These are phyloP conservation scores for Cynopterus brachyotis DNA, from an alignment of 2,113 vertebrate species.

Conservation along the genomic window DNA sequence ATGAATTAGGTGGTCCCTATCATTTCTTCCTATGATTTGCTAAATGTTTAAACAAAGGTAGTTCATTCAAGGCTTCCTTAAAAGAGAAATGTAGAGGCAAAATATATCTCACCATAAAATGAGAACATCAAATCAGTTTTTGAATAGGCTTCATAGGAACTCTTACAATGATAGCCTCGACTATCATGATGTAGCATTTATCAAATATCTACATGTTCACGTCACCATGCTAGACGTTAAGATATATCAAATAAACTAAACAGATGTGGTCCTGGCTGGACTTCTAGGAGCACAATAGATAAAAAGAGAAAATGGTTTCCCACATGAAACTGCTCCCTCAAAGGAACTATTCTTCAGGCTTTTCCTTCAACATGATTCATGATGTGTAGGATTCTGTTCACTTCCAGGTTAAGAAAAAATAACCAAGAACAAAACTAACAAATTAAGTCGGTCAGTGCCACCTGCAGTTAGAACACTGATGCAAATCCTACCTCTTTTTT, in stretches of 20 bases:
- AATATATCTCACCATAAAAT: background rate
- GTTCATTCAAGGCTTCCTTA: background rate
- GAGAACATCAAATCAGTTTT: background rate
- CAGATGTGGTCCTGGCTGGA: conserved; percentile 38
- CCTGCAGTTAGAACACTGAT: conserved; percentile 44
- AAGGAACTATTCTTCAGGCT: conserved; percentile 47
- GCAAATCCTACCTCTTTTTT: background rate
- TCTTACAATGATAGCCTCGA: background rate
- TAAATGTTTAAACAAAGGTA: conserved; percentile 7
- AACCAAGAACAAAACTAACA: background rate
- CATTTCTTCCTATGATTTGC: background rate
- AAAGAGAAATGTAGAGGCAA: conserved; percentile 18
- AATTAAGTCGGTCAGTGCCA: conserved; percentile 65
- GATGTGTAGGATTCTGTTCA: background rate
- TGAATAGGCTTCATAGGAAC: background rate
- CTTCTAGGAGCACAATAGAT: conserved; percentile 47
- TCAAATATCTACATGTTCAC: background rate
- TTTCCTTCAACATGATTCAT: conserved; percentile 61
- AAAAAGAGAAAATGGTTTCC: conserved; percentile 63
- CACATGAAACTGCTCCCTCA: conserved; percentile 41
- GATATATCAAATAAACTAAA: conserved; percentile 36
- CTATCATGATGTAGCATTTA: background rate
- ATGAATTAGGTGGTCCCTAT: background rate
- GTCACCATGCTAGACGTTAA: background rate
- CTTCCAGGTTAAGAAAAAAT: conserved; percentile 43